Conservation (phyloP, 2,797 vertebrate species). For the Cryptoblepharus egeriae region DNA sequence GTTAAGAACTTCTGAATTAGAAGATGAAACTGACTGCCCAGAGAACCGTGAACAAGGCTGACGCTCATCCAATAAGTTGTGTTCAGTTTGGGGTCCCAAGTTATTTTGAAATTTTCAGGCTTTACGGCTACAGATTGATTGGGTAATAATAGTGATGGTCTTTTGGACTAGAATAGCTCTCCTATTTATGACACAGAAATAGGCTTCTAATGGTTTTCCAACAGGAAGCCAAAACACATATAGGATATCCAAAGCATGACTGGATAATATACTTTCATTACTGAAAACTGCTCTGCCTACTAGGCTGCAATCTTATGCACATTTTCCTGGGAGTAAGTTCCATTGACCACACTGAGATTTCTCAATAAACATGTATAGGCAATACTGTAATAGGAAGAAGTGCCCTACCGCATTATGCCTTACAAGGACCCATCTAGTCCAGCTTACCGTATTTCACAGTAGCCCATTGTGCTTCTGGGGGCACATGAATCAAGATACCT, state of each 20-base stretch:
- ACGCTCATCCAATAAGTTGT: not conserved
- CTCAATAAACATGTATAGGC: too few species aligned
- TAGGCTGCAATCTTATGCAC: too few species aligned
- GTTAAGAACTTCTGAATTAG: not conserved
- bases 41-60: not conserved
- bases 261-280: not conserved
- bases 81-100: not conserved
- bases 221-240: not conserved
- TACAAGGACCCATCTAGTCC: too few species aligned
- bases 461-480: too few species aligned
- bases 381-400: not conserved
- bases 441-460: too few species aligned
- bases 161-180: not conserved
- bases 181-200: not conserved
- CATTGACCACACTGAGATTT: too few species aligned
- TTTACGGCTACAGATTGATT: not conserved
- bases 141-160: not conserved
- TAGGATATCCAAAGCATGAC: not conserved
- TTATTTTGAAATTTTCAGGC: not conserved
- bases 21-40: not conserved
- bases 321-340: too few species aligned
- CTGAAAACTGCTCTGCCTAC: not conserved
- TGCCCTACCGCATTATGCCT: too few species aligned
- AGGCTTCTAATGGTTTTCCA: not conserved
- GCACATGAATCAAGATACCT: too few species aligned